A percentile compares a stretch with the other conserved stretches of the same genome.
phyloP scores from a whole-genome alignment of 2,113 vertebrate species.

The Mirza zaza region DNA sequence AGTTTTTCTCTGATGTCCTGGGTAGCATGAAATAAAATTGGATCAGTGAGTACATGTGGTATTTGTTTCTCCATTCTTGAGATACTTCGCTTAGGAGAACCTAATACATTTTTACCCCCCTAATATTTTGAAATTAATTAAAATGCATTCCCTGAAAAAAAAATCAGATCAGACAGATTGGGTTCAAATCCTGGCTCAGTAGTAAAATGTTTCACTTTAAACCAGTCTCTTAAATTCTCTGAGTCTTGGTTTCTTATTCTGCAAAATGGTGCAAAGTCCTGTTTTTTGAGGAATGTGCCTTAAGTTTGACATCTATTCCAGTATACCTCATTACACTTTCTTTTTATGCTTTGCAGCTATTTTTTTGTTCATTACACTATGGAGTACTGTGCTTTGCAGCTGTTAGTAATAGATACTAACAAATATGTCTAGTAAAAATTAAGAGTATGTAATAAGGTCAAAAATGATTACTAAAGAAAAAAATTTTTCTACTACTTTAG shows the following conservation, averaged over 20 bases:
- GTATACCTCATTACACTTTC: not conserved
- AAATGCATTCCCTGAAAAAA: too few species aligned
- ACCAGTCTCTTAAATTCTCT: not conserved
- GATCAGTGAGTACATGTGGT: not conserved
- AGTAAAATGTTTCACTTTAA: not conserved
- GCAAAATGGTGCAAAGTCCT: not conserved
- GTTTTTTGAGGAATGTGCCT: not conserved
- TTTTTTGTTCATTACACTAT: not conserved
- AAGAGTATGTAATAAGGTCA: not conserved
- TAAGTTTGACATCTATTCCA: not conserved
- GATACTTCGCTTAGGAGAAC: too few species aligned
- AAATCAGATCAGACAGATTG: not conserved
- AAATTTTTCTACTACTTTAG: not conserved
- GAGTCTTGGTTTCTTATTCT: not conserved
- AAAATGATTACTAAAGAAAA: slow-evolving; percentile 11
- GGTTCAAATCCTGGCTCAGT: not conserved
- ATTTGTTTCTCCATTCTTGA: too few species aligned
- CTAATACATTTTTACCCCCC: too few species aligned
- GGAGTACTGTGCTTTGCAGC: not conserved
- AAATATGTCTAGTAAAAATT: not conserved
- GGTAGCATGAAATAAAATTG: not conserved
- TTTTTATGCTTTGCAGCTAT: not conserved
- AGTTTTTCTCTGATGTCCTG: not conserved
- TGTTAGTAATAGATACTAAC: not conserved
- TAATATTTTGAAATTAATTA: too few species aligned